Conservation (phyloP, 2,113 vertebrate species). For the Australoheros scitulus region DNA sequence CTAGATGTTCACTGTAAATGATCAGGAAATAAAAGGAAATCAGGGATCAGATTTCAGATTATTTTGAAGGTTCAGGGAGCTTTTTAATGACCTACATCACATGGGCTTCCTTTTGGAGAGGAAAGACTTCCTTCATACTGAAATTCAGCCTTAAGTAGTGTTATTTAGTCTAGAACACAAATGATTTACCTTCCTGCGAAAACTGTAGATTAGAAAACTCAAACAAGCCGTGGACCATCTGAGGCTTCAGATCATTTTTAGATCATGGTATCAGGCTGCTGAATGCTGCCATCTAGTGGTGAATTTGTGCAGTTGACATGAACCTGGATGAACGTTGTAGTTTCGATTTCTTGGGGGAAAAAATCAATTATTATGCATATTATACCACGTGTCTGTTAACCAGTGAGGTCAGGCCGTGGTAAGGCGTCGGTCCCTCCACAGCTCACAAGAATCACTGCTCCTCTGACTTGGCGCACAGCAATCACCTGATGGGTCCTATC, state of each 20-base stretch:
- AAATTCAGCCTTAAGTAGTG: not conserved
- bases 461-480: not conserved
- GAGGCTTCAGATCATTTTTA: not conserved
- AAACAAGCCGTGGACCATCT: not conserved
- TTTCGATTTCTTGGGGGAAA: not conserved
- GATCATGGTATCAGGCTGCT: not conserved
- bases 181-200: not conserved
- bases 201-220: not conserved
- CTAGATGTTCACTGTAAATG: not conserved
- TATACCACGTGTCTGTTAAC: not conserved
- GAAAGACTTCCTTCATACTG: not conserved
- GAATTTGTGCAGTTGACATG: not conserved
- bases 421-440: not conserved
- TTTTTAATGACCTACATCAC: too few species aligned
- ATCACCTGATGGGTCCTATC: not conserved
- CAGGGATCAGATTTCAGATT: not conserved
- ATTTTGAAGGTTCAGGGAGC: not conserved
- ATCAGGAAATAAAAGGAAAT: slow-evolving; percentile 8
- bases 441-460: not conserved
- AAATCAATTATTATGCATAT: too few species aligned
- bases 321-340: not conserved
- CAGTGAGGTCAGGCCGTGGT: not conserved
- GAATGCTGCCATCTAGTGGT: slow-evolving; percentile 38
- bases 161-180: not conserved
- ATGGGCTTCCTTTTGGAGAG: too few species aligned